phyloP scores from a whole-genome alignment of 2,797 vertebrate species.

The Liparis tanakae region DNA sequence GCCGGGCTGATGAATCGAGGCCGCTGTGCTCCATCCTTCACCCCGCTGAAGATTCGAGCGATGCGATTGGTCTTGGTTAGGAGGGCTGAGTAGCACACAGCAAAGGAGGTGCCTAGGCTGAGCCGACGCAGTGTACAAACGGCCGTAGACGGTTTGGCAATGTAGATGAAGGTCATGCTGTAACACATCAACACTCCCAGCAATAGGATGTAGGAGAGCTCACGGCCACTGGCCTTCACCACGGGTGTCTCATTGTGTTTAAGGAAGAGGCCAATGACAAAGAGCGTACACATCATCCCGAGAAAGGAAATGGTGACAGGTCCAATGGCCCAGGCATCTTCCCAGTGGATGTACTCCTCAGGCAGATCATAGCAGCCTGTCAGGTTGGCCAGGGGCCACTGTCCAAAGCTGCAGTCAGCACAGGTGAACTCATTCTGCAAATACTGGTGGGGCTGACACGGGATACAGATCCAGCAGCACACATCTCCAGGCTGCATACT shows the following conservation, averaged over 20 bases:
- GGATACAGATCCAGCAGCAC: constrained; percentile 99
- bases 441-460: constrained; percentile 96
- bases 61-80: constrained; percentile 99
- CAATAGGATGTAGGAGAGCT: constrained; percentile 98
- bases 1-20: constrained; percentile 96
- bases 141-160: constrained; percentile 91
- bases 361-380: constrained; percentile 95
- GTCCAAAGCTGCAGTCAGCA: constrained; percentile 92
- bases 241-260: constrained; percentile 94
- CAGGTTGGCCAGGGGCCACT: constrained; percentile 94
- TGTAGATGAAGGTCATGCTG: constrained; percentile 97
- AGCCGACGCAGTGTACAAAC: constrained; percentile 93
- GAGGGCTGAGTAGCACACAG: constrained; percentile 96
- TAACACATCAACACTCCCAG: constrained; percentile 97
- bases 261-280: constrained; percentile 91
- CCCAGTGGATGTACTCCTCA: constrained; percentile 96
- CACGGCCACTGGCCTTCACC: constrained; percentile 96
- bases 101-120: constrained; percentile 94
- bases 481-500: constrained; percentile 98
- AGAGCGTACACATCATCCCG: constrained; percentile 93
- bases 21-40: constrained; percentile 93
- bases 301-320: constrained; percentile 95
- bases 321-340: constrained; percentile 95
- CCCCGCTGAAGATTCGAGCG: constrained; percentile 94
- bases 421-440: constrained; percentile 95